These are phyloP conservation scores for Smittia sp. DNA, from an alignment of 2,888 invertebrate species.

Conservation along the genomic window DNA sequence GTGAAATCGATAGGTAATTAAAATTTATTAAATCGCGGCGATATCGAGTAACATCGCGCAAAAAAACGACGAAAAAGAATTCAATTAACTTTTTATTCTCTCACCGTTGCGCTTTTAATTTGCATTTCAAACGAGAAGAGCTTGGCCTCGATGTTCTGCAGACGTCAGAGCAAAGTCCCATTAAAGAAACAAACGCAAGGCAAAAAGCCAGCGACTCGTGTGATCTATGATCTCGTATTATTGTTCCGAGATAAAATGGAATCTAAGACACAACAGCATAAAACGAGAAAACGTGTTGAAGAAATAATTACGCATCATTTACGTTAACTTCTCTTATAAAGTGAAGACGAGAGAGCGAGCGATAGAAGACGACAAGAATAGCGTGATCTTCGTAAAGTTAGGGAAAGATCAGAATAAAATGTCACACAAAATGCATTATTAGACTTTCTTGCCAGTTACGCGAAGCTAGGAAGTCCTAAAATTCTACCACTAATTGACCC, in stretches of 20 bases:
- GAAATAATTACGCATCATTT: conserved; percentile 41
- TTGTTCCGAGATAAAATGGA: conserved; percentile 24
- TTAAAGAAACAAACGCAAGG: not conserved
- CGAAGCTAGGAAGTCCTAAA: too few relatives aligned
- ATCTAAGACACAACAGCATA: conserved; percentile 22
- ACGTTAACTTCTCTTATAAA: conserved; percentile 23
- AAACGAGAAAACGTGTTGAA: conserved; percentile 40
- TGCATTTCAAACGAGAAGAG: not conserved
- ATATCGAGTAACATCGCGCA: not conserved
- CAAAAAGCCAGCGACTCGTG: conserved; percentile 14
- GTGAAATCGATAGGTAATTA: conserved; percentile 27
- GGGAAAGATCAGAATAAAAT: too few relatives aligned
- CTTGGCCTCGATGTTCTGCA: not conserved
- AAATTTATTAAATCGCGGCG: conserved; percentile 26
- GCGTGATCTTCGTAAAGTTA: conserved; percentile 25
- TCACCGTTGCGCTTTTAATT: not conserved
- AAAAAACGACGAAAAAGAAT: not conserved
- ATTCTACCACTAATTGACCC: too few relatives aligned
- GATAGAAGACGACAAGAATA: conserved; percentile 32
- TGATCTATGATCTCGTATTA: conserved; percentile 38
- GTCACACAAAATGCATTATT: too few relatives aligned
- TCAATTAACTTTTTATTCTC: not conserved
- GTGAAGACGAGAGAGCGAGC: not conserved
- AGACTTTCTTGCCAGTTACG: too few relatives aligned
- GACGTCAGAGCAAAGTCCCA: not conserved